These are phyloP conservation scores for Nothura maculosa DNA, from an alignment of 2,797 vertebrate species.

Conservation along the genomic window DNA sequence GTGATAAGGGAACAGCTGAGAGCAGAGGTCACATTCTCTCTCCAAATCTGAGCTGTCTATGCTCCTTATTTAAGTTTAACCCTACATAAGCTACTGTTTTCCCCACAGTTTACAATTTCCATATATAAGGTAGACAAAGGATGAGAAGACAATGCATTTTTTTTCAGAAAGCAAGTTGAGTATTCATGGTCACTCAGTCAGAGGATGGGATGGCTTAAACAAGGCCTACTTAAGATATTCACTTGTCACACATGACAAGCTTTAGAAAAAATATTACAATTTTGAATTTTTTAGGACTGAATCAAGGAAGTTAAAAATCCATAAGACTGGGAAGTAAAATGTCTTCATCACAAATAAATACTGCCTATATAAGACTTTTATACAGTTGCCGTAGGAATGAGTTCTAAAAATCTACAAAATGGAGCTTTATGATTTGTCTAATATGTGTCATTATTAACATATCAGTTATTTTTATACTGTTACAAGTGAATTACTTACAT, in stretches of 20 bases:
- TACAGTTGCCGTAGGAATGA: background rate
- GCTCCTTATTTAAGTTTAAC: background rate
- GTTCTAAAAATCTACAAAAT: background rate
- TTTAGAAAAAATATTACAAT: background rate
- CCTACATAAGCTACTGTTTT: background rate
- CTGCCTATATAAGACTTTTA: background rate
- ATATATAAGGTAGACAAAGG: background rate
- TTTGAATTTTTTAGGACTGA: background rate
- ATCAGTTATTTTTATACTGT: background rate
- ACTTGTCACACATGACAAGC: background rate
- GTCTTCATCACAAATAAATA: background rate
- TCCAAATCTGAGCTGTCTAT: background rate
- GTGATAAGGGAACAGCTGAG: background rate
- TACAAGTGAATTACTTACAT: background rate
- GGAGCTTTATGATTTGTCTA: background rate
- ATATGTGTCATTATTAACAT: background rate
- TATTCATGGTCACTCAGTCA: background rate
- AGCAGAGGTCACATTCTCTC: background rate
- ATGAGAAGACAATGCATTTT: background rate
- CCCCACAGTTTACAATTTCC: background rate
- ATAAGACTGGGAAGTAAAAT: background rate
- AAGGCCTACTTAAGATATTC: background rate
- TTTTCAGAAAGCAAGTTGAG: conserved; percentile 20
- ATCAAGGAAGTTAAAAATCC: background rate
- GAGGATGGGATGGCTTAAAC: background rate